These are phyloP conservation scores for Apogon hyalosoma DNA, from an alignment of 2,797 vertebrate genomes.

Conservation along the genomic window DNA sequence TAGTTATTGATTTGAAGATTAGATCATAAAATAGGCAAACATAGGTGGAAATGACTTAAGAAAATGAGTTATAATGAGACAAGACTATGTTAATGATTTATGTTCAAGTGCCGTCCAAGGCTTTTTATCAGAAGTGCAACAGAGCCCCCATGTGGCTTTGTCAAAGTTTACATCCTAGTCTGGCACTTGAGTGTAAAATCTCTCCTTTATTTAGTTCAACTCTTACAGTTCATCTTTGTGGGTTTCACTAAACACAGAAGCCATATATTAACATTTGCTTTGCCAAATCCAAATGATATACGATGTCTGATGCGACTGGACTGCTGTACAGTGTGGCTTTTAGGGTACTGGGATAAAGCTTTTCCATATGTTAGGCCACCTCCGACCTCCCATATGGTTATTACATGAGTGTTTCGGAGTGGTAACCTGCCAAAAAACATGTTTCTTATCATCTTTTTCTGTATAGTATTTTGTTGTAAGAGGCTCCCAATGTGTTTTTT, in stretches of 20 bases:
- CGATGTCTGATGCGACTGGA: conserved; percentile 1
- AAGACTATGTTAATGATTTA: conserved; percentile 15
- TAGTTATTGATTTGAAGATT: conserved; percentile 10
- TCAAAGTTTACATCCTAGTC: conserved; percentile 40
- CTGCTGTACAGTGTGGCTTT: conserved; percentile 3
- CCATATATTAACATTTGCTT: conserved; percentile 28
- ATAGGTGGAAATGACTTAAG: too few species aligned
- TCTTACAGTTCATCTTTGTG: neutral
- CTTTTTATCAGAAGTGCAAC: conserved; percentile 47
- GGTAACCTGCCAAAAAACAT: neutral
- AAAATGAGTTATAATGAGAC: neutral
- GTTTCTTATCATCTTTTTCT: neutral
- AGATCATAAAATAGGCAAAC: conserved; percentile 5
- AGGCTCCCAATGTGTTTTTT: neutral
- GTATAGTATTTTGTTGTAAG: neutral
- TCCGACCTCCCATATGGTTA: neutral
- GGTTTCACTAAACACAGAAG: neutral
- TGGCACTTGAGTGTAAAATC: conserved; percentile 7
- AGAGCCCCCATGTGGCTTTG: conserved; percentile 76
- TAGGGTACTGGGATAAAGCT: conserved; percentile 8
- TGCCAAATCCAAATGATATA: conserved; percentile 20
- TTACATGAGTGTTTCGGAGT: neutral
- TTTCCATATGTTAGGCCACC: conserved; percentile 14
- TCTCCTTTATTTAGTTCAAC: conserved; percentile 6
- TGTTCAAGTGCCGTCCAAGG: neutral